Conservation (phyloP, 2,797 vertebrate genomes). For the Aphelocoma californica region DNA sequence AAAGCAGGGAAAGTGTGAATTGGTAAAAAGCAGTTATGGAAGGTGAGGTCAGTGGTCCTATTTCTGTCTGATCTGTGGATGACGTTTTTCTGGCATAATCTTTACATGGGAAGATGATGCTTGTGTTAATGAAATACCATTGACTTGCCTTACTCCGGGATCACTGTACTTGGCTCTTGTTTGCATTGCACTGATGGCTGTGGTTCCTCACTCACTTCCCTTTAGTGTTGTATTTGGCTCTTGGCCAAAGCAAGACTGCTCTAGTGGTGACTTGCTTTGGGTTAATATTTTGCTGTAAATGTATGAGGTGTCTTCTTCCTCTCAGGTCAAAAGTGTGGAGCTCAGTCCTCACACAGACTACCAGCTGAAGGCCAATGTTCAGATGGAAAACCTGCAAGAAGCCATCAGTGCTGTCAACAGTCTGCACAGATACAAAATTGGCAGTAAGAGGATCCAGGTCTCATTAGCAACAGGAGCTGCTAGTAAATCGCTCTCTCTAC, state of each 20-base stretch:
- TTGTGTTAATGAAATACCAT: not conserved
- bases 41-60: not conserved
- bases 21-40: not conserved
- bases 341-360: slow-evolving; percentile 97
- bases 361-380: slow-evolving; percentile 90
- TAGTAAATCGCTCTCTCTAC: slow-evolving; percentile 86
- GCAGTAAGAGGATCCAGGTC: slow-evolving; percentile 92
- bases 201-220: not conserved
- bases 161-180: fast-evolving
- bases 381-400: slow-evolving; percentile 91
- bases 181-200: not conserved
- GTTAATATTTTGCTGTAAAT: not conserved
- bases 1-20: not conserved
- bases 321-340: slow-evolving; percentile 89
- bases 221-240: not conserved
- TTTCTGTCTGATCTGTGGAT: not conserved
- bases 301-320: not conserved
- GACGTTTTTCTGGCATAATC: not conserved
- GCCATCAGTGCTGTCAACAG: slow-evolving; percentile 88
- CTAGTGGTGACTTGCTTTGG: not conserved
- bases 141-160: not conserved
- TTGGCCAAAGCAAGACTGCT: not conserved
- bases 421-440: slow-evolving; percentile 92
- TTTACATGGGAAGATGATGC: not conserved
- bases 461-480: slow-evolving; percentile 87